A percentile compares a stretch with the other conserved stretches of the same genome.
Conservation (phyloP, 2,113 vertebrate genomes). For the Gulo gulo region DNA sequence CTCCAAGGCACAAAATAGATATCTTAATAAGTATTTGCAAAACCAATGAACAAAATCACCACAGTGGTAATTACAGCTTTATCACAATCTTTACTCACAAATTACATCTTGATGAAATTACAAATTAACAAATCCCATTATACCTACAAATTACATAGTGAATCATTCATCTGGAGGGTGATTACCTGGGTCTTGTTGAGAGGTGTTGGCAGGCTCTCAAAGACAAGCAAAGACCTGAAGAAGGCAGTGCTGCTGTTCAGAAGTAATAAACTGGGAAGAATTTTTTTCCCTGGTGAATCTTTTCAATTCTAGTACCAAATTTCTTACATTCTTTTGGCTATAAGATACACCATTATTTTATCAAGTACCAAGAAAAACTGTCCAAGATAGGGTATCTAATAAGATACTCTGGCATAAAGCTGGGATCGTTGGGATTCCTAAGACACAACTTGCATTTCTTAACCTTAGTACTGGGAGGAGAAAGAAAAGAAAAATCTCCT, state of each 20-base stretch:
- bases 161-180: not conserved
- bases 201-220: not conserved
- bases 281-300: not conserved
- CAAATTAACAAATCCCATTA: conserved; percentile 60
- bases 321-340: not conserved
- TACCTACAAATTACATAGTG: conserved; percentile 13
- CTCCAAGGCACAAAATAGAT: not conserved
- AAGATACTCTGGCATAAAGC: not conserved
- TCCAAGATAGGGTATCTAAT: not conserved
- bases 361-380: not conserved
- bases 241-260: not conserved
- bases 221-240: not conserved
- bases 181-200: not conserved
- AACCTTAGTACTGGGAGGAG: not conserved
- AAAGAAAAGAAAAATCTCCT: not conserved
- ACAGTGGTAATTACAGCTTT: conserved; percentile 34
- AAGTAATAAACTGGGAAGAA: not conserved
- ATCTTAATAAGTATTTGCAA: conserved; percentile 3
- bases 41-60: not conserved
- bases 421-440: not conserved
- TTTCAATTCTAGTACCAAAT: not conserved
- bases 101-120: conserved; percentile 57
- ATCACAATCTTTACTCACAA: conserved; percentile 48
- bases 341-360: not conserved
- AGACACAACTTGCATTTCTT: not conserved